These are phyloP conservation scores for Neosalanx taihuensis DNA, from an alignment of 2,797 vertebrate species.

Conservation along the genomic window DNA sequence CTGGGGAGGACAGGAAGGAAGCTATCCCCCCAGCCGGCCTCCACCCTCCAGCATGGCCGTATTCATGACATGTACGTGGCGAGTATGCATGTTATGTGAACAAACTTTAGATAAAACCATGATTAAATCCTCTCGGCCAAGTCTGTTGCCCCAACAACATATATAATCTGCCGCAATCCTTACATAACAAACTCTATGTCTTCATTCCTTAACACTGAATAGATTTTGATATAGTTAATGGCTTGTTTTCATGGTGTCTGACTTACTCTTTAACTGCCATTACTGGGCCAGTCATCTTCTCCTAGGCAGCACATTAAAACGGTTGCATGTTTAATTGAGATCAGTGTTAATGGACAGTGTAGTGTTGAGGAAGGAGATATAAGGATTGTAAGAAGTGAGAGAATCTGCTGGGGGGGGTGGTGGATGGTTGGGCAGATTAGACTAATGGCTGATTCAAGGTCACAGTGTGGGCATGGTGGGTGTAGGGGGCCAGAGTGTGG, in stretches of 20 bases:
- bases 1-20: too few species aligned
- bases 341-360: not conserved
- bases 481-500: too few species aligned
- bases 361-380: not conserved
- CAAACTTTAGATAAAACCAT: slow-evolving; percentile 38
- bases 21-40: slow-evolving; percentile 52
- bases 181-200: not conserved
- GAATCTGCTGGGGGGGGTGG: not conserved
- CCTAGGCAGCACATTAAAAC: not conserved
- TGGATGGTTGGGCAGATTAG: not conserved
- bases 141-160: not conserved
- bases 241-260: too few species aligned
- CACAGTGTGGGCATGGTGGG: not conserved
- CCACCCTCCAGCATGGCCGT: slow-evolving; percentile 50
- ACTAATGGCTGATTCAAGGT: slow-evolving; percentile 24
- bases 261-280: not conserved
- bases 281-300: not conserved
- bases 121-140: slow-evolving; percentile 25
- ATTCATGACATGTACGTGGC: slow-evolving; percentile 48
- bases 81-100: slow-evolving; percentile 53
- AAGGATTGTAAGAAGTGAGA: not conserved
- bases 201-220: too few species aligned
- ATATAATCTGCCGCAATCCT: not conserved
- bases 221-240: too few species aligned
- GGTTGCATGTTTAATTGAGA: not conserved